Percentiles rank a stretch among this genome's conserved stretches.
Conservation (phyloP, 2,797 vertebrate species). For the Pangasius larnaudii region DNA sequence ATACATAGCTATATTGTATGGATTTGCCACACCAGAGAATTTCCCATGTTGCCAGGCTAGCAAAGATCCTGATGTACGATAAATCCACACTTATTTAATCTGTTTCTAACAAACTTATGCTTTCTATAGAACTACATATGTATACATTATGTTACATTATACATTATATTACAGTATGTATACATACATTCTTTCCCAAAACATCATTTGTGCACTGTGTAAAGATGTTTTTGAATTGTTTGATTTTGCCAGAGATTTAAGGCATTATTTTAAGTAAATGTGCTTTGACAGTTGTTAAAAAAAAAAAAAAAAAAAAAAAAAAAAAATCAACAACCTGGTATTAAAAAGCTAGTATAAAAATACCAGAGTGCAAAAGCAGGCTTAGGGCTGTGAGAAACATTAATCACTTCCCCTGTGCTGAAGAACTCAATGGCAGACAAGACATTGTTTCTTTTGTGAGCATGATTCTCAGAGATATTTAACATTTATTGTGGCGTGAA, state of each 20-base stretch:
- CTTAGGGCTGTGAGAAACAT: background rate
- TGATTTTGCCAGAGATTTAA: background rate
- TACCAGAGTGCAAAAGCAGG: background rate
- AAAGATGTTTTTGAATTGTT: background rate
- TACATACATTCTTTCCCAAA: background rate
- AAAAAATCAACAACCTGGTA: background rate
- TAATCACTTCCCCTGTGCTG: background rate
- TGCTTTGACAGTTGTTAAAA: background rate
- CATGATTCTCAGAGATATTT: slow-evolving; percentile 13
- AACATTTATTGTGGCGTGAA: slow-evolving; percentile 11
- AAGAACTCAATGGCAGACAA: background rate
- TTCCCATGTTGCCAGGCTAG: background rate
- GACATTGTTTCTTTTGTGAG: slow-evolving; percentile 11
- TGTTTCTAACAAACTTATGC: background rate
- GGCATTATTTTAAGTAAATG: background rate
- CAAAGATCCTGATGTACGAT: background rate
- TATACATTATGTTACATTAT: no score
- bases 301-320: background rate
- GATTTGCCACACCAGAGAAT: background rate
- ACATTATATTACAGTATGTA: no score
- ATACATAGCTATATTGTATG: background rate
- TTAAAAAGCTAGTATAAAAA: background rate
- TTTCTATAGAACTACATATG: background rate
- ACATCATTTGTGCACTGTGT: background rate
- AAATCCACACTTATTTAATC: background rate